These are phyloP conservation scores for Hyperopisus bebe DNA, from an alignment of 2,113 vertebrate genomes.

Conservation along the genomic window DNA sequence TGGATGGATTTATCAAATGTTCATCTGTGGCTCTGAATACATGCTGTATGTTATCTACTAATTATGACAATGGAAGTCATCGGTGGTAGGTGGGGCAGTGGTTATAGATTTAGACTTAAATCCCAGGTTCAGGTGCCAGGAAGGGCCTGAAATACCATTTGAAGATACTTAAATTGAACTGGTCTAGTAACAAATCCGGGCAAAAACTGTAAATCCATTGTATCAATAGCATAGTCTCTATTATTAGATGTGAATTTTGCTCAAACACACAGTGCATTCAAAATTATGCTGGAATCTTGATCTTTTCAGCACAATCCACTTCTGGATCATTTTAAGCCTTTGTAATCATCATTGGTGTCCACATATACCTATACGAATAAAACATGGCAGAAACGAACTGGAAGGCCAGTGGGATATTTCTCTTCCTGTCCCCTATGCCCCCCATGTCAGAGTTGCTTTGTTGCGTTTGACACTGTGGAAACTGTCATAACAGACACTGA, in stretches of 20 bases:
- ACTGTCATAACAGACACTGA: background rate
- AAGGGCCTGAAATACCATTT: background rate
- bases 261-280: background rate
- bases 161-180: background rate
- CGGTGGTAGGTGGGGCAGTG: background rate
- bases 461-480: background rate
- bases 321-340: background rate
- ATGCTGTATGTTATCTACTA: background rate
- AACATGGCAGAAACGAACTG: background rate
- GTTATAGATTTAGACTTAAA: background rate
- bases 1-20: background rate
- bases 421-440: background rate
- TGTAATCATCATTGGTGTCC: background rate
- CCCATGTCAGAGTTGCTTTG: background rate
- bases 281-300: background rate
- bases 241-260: background rate
- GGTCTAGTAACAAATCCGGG: background rate
- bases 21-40: background rate
- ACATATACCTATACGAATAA: background rate
- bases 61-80: background rate
- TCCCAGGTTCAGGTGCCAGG: background rate
- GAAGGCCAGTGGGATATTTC: background rate
- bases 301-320: background rate
- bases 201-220: background rate
- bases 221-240: background rate